phyloP scores from a whole-genome alignment of 2,797 vertebrate genomes.

The Hapalemur alaotrensis region DNA sequence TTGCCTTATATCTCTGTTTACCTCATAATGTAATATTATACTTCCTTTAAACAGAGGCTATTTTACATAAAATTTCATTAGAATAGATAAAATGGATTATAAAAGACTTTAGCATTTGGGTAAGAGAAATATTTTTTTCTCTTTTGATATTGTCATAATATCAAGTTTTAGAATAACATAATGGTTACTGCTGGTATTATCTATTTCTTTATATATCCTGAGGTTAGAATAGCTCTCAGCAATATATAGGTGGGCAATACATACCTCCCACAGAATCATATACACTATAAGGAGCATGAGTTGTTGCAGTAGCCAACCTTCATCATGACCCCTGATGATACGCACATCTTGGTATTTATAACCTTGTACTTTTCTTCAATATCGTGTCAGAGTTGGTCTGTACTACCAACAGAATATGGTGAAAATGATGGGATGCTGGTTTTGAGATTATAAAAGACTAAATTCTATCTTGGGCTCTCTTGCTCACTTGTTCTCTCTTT shows the following conservation, averaged over 20 bases:
- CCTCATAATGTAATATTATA: not conserved
- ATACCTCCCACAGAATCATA: not conserved
- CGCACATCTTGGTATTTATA: not conserved
- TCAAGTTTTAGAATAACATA: not conserved
- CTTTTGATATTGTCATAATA: not conserved
- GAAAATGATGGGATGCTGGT: not conserved
- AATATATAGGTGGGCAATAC: not conserved
- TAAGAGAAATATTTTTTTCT: not conserved
- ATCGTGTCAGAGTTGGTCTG: not conserved
- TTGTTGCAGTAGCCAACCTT: not conserved
- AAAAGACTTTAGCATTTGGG: not conserved
- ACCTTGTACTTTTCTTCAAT: not conserved
- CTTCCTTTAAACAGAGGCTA: not conserved
- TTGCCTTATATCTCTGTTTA: not conserved
- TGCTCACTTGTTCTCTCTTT: not conserved
- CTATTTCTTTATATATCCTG: not conserved
- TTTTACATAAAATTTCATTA: not conserved
- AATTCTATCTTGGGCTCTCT: not conserved
- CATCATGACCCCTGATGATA: not conserved
- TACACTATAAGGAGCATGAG: not conserved
- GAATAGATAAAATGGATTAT: not conserved
- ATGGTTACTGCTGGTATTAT: not conserved
- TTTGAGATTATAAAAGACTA: not conserved
- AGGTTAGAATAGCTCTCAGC: not conserved
- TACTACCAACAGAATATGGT: not conserved